phyloP scores from a whole-genome alignment of 2,113 vertebrate species.

The Hippopotamus amphibius region DNA sequence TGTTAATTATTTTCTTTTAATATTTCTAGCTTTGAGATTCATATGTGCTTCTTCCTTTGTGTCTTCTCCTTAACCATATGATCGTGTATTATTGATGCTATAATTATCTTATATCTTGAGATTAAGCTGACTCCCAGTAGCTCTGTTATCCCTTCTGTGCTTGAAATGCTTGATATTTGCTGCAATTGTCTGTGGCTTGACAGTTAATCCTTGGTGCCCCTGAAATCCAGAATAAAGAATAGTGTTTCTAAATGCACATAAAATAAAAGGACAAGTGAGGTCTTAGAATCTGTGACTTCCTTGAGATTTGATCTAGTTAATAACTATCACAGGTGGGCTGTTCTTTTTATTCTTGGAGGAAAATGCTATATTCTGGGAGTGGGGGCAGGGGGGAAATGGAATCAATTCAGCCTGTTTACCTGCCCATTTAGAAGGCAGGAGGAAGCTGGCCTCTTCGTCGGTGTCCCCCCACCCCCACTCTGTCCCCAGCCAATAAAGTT shows the following conservation, averaged over 20 bases:
- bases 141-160: background rate
- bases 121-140: background rate
- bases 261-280: background rate
- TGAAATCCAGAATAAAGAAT: conserved; percentile 29
- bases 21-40: conserved; percentile 43
- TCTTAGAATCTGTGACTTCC: background rate
- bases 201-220: background rate
- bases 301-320: background rate
- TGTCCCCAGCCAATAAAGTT: background rate
- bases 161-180: background rate
- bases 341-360: conserved; percentile 34
- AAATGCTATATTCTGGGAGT: background rate
- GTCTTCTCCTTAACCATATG: background rate
- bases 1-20: background rate
- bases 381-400: background rate
- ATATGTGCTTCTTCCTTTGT: background rate
- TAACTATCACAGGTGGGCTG: background rate
- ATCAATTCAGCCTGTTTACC: background rate
- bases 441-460: background rate
- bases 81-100: background rate
- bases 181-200: background rate
- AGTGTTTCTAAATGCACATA: background rate
- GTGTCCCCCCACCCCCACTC: no score
- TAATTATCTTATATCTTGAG: background rate
- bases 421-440: background rate